Percentiles rank a stretch among this genome's conserved stretches.
Evolutionary conservation across 2,888 invertebrate species (phyloP).

Genomic region (Eupeodes luniger): DNA sequence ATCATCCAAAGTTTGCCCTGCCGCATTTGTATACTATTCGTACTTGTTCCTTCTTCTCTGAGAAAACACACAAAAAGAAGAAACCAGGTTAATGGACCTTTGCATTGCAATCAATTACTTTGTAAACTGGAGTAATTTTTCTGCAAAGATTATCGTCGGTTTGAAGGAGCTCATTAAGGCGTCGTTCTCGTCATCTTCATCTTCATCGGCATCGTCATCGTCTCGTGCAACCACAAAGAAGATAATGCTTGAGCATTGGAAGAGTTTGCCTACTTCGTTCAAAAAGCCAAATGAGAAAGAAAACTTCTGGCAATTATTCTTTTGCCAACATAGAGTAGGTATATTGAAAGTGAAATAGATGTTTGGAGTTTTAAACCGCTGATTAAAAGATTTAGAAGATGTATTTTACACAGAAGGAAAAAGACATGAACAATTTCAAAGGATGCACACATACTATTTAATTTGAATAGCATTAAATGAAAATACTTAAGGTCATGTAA

Average conservation of each 20-base stretch:
- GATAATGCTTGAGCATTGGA: slow-evolving; percentile 42
- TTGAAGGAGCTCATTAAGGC: slow-evolving; percentile 71
- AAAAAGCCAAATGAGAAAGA: slow-evolving; percentile 38
- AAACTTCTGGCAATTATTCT: slow-evolving; percentile 41
- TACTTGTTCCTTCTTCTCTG: background rate
- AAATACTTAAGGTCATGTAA: too few species aligned
- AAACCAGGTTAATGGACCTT: slow-evolving; percentile 74
- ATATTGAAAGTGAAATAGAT: slow-evolving; percentile 31
- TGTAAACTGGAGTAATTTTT: slow-evolving; percentile 69
- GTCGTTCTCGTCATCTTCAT: background rate
- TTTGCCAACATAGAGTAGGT: slow-evolving; percentile 10
- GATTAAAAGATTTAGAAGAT: slow-evolving; percentile 28
- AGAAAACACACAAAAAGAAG: slow-evolving; percentile 20
- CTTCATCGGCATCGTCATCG: slow-evolving; percentile 12
- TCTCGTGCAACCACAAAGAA: slow-evolving; percentile 62
- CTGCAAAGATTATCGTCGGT: slow-evolving; percentile 69
- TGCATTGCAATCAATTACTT: slow-evolving; percentile 75
- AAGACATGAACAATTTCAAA: background rate
- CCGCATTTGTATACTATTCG: slow-evolving; percentile 38
- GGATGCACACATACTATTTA: background rate
- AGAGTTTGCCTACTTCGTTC: slow-evolving; percentile 39
- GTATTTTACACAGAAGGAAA: background rate
- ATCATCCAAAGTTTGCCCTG: slow-evolving; percentile 43
- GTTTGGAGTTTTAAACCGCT: slow-evolving; percentile 42
- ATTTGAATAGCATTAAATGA: too few species aligned